A percentile compares a stretch with the other conserved stretches of the same genome.
Evolutionary conservation across 92 coral and sea anemone species (phyloP).

Genomic region (Umimayanthus chanpuru): DNA sequence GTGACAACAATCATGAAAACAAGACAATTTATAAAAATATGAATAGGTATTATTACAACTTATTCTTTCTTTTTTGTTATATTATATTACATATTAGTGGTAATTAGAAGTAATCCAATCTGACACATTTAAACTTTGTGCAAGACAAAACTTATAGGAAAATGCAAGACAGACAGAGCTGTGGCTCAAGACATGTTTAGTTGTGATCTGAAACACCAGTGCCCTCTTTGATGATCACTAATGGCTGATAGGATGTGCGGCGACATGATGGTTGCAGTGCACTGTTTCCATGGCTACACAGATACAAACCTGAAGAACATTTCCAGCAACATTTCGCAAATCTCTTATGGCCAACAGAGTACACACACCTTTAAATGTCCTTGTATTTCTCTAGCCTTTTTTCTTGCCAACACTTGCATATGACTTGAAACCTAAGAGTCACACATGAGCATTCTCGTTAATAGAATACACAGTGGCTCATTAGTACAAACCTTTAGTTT

Average conservation of each 20-base stretch:
- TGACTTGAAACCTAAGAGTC: conserved; percentile 45
- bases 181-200: not conserved
- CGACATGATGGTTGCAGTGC: not conserved
- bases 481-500: conserved; percentile 82
- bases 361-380: conserved; percentile 96
- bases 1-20: no score
- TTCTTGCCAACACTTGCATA: conserved; percentile 95
- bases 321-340: not conserved
- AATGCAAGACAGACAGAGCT: not conserved
- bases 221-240: not conserved
- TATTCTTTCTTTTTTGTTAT: no score
- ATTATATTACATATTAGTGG: no score
- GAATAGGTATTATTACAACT: no score
- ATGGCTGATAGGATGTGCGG: not conserved
- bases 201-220: not conserved
- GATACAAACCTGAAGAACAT: not conserved
- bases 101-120: no score
- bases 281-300: not conserved
- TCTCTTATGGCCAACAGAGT: not conserved
- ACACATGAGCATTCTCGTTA: conserved; percentile 28
- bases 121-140: no score
- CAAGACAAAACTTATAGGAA: no score
- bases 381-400: conserved; percentile 97
- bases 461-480: conserved; percentile 7
- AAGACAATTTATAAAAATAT: no score